These are phyloP conservation scores for Aphaenogaster rudis DNA, from an alignment of 1,140 invertebrate species.

Conservation along the genomic window DNA sequence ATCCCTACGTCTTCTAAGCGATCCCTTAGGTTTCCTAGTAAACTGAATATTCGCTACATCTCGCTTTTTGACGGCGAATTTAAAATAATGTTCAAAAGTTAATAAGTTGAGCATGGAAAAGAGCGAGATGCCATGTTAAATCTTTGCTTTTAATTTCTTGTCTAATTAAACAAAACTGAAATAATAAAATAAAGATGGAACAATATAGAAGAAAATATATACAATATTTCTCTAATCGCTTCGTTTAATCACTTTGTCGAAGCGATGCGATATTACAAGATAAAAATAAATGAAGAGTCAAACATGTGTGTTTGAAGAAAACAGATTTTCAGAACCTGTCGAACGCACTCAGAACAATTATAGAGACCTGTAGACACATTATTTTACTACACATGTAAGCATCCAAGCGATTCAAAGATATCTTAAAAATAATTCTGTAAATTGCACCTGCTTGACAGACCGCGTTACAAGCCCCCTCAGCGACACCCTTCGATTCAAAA, in stretches of 20 bases:
- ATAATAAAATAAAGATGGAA: neutral
- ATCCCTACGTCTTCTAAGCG: neutral
- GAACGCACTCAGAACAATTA: neutral
- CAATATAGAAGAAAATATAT: neutral
- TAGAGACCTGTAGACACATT: neutral
- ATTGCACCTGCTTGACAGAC: constrained; percentile 17
- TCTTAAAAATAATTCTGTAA: constrained; percentile 22
- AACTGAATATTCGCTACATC: neutral
- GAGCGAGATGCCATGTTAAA: neutral
- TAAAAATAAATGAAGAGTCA: neutral
- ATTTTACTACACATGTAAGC: neutral
- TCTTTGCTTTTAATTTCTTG: neutral
- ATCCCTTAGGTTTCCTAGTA: neutral
- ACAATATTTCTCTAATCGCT: neutral
- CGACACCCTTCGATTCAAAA: constrained; percentile 42
- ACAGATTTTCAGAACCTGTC: neutral
- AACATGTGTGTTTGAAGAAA: neutral
- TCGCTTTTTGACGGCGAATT: neutral
- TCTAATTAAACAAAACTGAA: neutral
- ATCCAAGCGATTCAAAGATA: neutral
- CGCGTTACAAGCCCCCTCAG: neutral
- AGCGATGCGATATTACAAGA: neutral
- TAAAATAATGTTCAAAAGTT: neutral
- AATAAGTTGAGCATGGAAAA: neutral
- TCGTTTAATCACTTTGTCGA: neutral